Evolutionary conservation across 2,797 vertebrate genomes (phyloP).

Genomic region (Mus minutoides): DNA sequence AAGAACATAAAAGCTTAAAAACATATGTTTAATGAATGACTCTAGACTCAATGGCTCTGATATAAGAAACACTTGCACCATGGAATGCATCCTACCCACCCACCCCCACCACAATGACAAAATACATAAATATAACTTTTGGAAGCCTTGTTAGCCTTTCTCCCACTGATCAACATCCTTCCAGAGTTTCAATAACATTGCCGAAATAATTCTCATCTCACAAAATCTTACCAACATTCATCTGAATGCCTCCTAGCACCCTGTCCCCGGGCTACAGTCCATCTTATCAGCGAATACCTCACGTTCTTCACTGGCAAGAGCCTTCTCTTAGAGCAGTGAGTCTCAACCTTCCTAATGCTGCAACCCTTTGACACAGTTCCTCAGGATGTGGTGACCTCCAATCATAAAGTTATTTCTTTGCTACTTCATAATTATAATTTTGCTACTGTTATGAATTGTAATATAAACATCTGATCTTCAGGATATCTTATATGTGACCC

Average conservation of each 20-base stretch:
- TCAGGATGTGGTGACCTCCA: background rate
- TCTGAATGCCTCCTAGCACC: background rate
- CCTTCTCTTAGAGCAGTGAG: background rate
- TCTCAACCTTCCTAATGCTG: background rate
- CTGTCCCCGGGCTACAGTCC: background rate
- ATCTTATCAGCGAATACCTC: background rate
- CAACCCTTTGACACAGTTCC: background rate
- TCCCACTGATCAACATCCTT: background rate
- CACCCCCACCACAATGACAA: background rate
- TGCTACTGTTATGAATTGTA: background rate
- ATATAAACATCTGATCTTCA: background rate
- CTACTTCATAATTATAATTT: background rate
- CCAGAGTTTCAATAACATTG: background rate
- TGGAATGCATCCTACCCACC: background rate
- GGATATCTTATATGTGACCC: background rate
- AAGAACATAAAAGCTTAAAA: background rate
- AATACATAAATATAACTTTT: background rate
- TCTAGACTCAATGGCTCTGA: background rate
- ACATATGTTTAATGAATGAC: background rate
- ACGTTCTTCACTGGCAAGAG: background rate
- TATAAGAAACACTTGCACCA: background rate
- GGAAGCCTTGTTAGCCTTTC: background rate
- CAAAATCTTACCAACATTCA: background rate
- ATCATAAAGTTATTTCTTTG: background rate
- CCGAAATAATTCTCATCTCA: slow-evolving; percentile 6